phyloP scores from a whole-genome alignment of 2,888 invertebrate genomes.

The Oligia latruncula region DNA sequence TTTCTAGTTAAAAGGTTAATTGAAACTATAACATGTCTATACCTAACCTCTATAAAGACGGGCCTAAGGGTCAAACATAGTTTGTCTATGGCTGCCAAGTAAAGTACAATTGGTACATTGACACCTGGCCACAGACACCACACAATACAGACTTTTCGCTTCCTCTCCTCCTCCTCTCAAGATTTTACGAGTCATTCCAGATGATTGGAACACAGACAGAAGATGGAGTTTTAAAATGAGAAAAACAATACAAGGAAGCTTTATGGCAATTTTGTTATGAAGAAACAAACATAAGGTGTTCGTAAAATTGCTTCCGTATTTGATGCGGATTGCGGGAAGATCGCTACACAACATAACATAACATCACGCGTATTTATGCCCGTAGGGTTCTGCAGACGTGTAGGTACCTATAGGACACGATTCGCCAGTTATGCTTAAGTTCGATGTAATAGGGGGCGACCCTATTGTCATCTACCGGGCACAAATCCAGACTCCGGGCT shows the following conservation, averaged over 20 bases:
- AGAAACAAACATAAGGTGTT: background rate
- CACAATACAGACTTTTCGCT: constrained; percentile 20
- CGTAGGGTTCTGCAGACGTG: background rate
- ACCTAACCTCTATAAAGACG: background rate
- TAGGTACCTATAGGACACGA: background rate
- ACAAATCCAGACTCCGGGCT: background rate
- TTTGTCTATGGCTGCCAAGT: background rate
- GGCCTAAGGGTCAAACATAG: background rate
- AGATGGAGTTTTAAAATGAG: constrained; percentile 27
- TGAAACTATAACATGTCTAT: background rate
- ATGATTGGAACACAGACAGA: constrained; percentile 31
- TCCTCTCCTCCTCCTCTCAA: too few species aligned
- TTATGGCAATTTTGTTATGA: constrained; percentile 19
- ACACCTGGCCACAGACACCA: constrained; percentile 18
- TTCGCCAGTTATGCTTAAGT: background rate
- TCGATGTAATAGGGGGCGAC: too few species aligned
- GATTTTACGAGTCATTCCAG: constrained; percentile 44
- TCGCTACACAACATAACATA: background rate
- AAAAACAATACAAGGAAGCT: constrained; percentile 21
- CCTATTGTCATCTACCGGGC: too few species aligned
- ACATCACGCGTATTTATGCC: background rate
- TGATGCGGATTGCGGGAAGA: background rate
- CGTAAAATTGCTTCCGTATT: constrained; percentile 14
- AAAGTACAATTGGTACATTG: constrained; percentile 6
- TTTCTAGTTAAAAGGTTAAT: too few species aligned